phyloP scores from a whole-genome alignment of 2,888 invertebrate genomes.

The Trilocha varians region DNA sequence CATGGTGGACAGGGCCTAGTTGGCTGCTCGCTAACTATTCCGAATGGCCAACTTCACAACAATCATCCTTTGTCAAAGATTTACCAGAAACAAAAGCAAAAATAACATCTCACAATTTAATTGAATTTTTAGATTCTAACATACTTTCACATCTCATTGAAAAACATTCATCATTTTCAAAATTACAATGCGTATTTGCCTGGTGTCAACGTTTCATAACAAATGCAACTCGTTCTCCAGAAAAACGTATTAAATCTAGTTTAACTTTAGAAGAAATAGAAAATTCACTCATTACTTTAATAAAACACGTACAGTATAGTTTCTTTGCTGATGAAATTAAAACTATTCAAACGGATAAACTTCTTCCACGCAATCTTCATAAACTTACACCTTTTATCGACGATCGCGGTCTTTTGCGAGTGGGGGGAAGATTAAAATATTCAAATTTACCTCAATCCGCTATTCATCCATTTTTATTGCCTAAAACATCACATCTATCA shows the following conservation, averaged over 20 bases:
- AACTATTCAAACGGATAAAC: neutral
- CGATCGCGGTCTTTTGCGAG: neutral
- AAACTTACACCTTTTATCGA: neutral
- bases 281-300: neutral
- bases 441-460: neutral
- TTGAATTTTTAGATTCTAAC: neutral
- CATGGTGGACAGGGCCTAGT: constrained; percentile 1
- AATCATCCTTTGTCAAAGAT: neutral
- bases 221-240: neutral
- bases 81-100: neutral
- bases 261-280: neutral
- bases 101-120: neutral
- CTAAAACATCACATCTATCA: neutral
- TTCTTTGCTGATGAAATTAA: neutral
- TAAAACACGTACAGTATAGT: neutral
- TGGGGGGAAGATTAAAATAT: neutral
- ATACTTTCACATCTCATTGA: neutral
- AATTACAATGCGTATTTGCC: neutral
- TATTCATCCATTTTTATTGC: neutral
- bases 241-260: neutral
- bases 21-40: neutral
- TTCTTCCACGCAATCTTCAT: neutral
- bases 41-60: neutral
- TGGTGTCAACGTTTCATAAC: neutral
- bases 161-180: neutral